Evolutionary conservation across 2,797 vertebrate genomes (phyloP).

Genomic region (Yasuhikotakia modesta): DNA sequence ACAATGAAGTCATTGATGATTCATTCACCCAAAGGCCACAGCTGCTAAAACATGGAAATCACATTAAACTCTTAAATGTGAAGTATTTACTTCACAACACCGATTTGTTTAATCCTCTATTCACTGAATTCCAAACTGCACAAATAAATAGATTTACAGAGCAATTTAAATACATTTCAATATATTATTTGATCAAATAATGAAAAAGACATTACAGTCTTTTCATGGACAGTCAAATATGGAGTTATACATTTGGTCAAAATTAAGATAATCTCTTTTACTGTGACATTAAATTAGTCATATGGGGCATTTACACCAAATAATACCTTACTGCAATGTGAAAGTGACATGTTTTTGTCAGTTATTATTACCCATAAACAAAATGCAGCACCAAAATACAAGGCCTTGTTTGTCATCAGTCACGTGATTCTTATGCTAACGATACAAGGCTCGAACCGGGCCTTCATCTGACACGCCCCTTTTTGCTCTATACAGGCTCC

Average conservation of each 20-base stretch:
- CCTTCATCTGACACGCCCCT: too few relatives aligned
- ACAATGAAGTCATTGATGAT: slow-evolving; percentile 50
- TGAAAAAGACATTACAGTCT: slow-evolving; percentile 3
- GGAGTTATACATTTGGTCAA: not conserved
- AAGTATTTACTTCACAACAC: slow-evolving; percentile 70
- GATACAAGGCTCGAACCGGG: too few relatives aligned
- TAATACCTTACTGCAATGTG: too few relatives aligned
- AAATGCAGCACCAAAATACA: too few relatives aligned
- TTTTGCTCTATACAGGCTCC: too few relatives aligned
- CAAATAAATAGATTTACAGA: not conserved
- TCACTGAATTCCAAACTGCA: not conserved
- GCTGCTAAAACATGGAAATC: slow-evolving; percentile 55
- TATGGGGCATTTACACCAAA: too few relatives aligned
- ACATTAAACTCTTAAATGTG: slow-evolving; percentile 55
- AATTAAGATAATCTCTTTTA: not conserved
- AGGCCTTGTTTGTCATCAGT: too few relatives aligned
- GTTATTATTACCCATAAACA: too few relatives aligned
- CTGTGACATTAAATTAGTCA: too few relatives aligned
- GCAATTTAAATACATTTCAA: slow-evolving; percentile 4
- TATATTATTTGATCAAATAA: slow-evolving; percentile 4
- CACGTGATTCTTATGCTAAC: too few relatives aligned
- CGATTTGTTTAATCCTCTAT: slow-evolving; percentile 10
- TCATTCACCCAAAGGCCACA: slow-evolving; percentile 39
- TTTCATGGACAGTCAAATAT: slow-evolving; percentile 5
- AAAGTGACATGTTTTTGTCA: too few relatives aligned